Evolutionary conservation across 2,888 invertebrate species (phyloP).

Genomic region (Holacanthella duospinosa): DNA sequence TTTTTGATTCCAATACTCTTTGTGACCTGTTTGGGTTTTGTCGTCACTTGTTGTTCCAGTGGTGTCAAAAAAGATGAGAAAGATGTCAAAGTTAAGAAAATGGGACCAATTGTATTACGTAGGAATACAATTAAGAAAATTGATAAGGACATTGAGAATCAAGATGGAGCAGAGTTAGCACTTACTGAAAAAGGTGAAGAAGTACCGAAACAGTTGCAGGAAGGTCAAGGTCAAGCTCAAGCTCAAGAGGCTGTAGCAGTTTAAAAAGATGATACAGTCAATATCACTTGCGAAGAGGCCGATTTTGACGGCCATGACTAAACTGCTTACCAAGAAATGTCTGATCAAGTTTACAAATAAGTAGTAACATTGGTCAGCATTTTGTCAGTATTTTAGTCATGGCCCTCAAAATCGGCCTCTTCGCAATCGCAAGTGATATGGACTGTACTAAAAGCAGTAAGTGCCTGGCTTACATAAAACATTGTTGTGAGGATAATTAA

Average conservation of each 20-base stretch:
- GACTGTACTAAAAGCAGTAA: no score
- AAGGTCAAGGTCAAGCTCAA: no score
- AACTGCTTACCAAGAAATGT: not conserved
- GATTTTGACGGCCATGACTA: no score
- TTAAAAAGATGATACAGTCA: not conserved
- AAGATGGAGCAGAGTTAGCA: not conserved
- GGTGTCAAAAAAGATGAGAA: not conserved
- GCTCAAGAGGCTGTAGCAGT: not conserved
- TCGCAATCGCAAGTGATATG: no score
- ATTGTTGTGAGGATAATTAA: no score
- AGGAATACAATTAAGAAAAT: not conserved
- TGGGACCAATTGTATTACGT: not conserved
- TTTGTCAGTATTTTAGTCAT: no score
- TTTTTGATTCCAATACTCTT: not conserved
- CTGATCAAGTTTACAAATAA: no score
- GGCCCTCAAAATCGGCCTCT: no score
- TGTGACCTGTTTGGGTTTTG: not conserved
- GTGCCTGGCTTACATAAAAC: no score
- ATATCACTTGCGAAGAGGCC: no score
- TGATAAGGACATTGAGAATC: not conserved
- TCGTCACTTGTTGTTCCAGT: not conserved
- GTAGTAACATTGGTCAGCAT: no score
- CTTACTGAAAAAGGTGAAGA: not conserved
- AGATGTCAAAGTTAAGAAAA: not conserved
- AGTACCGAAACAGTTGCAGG: no score